Evolutionary conservation across 2,113 vertebrate genomes (phyloP).

Genomic region (Mola mola): DNA sequence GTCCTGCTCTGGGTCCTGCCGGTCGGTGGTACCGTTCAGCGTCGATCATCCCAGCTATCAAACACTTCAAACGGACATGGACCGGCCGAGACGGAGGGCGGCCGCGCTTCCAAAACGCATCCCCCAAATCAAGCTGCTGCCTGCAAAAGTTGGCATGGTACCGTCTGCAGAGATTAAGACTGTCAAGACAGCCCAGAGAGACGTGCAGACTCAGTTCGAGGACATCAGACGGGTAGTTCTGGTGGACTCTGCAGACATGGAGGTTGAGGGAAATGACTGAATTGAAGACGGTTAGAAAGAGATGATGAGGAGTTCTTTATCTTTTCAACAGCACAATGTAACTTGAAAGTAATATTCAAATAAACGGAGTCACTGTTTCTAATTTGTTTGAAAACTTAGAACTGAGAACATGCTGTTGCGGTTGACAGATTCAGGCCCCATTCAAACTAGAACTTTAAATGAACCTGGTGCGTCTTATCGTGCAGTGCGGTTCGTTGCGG

Average conservation of each 20-base stretch:
- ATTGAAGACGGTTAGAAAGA: background rate
- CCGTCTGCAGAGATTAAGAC: slow-evolving; percentile 36
- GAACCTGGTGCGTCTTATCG: no score
- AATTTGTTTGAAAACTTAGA: no score
- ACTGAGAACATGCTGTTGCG: no score
- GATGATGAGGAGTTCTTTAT: background rate
- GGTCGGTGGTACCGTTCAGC: slow-evolving; percentile 29
- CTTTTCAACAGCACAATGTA: no score
- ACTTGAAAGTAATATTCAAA: no score
- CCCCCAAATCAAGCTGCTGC: slow-evolving; percentile 48
- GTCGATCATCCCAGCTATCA: slow-evolving; percentile 38
- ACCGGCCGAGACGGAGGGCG: slow-evolving; percentile 1
- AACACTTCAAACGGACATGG: slow-evolving; percentile 31
- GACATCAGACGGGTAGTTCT: slow-evolving; percentile 64
- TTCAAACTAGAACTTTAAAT: no score
- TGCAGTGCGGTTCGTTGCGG: no score
- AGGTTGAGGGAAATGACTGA: background rate
- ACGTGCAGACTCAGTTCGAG: slow-evolving; percentile 73
- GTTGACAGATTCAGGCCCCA: no score
- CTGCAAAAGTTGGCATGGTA: accelerated
- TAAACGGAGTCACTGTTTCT: no score
- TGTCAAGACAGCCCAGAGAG: slow-evolving; percentile 39
- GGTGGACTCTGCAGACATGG: slow-evolving; percentile 18
- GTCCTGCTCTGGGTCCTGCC: slow-evolving; percentile 78
- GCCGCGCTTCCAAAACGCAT: background rate